These are phyloP conservation scores for Galleria mellonella DNA, from an alignment of 1,140 invertebrate species.

Conservation along the genomic window DNA sequence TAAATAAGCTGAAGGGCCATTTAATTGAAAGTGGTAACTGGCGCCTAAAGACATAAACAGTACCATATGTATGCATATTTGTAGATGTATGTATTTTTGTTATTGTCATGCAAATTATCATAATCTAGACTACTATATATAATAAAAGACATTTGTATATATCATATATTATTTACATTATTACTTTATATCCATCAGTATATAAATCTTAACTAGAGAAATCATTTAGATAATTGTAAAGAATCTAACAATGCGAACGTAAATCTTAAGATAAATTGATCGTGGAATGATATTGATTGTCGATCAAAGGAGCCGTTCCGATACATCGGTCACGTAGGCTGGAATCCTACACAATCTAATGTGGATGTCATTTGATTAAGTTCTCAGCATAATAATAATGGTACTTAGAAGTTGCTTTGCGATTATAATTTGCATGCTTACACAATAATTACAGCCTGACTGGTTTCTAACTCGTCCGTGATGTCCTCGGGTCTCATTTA, in stretches of 20 bases:
- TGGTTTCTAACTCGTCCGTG: constrained; percentile 5
- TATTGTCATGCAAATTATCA: too few species aligned
- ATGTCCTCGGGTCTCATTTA: constrained; percentile 5
- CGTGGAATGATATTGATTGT: constrained; percentile 42
- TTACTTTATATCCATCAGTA: too few species aligned
- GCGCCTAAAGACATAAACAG: too few species aligned
- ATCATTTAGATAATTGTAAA: constrained; percentile 30
- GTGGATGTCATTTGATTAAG: constrained; percentile 13
- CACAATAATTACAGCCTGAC: too few species aligned
- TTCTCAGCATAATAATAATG: constrained; percentile 4
- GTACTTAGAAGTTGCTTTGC: background rate
- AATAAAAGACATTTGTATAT: too few species aligned
- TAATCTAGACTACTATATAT: too few species aligned
- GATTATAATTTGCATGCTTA: too few species aligned
- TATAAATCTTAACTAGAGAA: background rate
- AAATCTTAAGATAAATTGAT: constrained; percentile 57
- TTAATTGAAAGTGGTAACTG: too few species aligned
- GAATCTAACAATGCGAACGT: constrained; percentile 48
- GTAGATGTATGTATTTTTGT: too few species aligned
- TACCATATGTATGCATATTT: too few species aligned
- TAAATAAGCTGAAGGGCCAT: too few species aligned
- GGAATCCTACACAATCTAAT: constrained; percentile 29
- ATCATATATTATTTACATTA: too few species aligned
- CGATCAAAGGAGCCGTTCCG: constrained; percentile 43
- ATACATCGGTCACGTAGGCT: constrained; percentile 28